Evolutionary conservation across 2,888 invertebrate genomes (phyloP), one percentile per base, ranked within the genome.

Genomic region (Dichetophora obliterata): DNA sequence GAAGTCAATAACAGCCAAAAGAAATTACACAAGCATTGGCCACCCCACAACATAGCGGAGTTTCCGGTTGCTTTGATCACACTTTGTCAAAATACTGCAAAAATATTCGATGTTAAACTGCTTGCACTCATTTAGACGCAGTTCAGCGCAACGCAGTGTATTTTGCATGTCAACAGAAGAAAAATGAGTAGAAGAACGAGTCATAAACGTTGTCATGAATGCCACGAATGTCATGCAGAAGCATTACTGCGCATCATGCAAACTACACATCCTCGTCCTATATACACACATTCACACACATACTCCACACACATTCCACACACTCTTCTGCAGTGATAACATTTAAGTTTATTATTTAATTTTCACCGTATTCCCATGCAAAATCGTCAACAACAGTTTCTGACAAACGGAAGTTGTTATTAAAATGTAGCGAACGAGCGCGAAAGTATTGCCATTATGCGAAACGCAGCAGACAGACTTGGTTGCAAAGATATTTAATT

Each of bases 361-460:
- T 34, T 66, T 66, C 66, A 14, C 22, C 43, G 66, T 66, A 34
- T 34, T 34, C n/a, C 43, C 66, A 34, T 34, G 19, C 37, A 66
- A 37, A 66, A 37, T 9, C 43, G 66, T 66, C 66, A 66, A 34
- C 66, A 37, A 37, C 37, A 66, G 43, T 66, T 66, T 65, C 37
- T 37, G 66, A 19, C 66, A 66, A 43, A 66, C 34, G 66, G 66
- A 66, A 66, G 66, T 66, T 66, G 66, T 66, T 43, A 66, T 66
- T 66, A 31, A 65, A 66, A n/a, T 43, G 66, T 14, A 66, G 66
- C 66, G 37, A 66, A 59, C 24, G 24, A 59, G 14, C 57, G 57
- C 1, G 24, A 59, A 59, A 59, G 19, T 59, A 24, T 59, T 59
- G 57, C 57, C 22, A 59, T 14, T 59, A 24, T 27, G 19, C 14